Conservation (phyloP, 2,797 vertebrate species). For the Peromyscus aztecus region DNA sequence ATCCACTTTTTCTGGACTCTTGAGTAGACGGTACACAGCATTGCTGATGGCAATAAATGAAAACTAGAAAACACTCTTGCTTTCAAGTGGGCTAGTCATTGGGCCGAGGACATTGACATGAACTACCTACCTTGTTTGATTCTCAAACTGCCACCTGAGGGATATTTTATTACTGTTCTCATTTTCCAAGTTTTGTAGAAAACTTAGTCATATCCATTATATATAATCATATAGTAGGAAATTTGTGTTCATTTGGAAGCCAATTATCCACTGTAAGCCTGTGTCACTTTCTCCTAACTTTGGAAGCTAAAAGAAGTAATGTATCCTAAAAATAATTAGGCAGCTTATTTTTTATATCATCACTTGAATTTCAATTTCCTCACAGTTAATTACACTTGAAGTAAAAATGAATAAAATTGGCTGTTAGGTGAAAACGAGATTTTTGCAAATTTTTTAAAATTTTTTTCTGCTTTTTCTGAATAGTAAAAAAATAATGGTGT, state of each 20-base stretch:
- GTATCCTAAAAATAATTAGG: conserved; percentile 50
- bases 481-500: background rate
- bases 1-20: background rate
- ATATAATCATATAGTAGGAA: background rate
- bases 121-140: background rate
- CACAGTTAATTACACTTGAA: conserved; percentile 28
- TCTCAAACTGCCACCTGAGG: background rate
- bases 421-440: background rate
- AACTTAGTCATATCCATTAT: background rate
- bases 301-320: background rate
- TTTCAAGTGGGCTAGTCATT: background rate
- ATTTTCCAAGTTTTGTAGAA: background rate
- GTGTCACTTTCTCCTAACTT: background rate
- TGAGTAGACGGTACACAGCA: background rate
- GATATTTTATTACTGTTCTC: background rate
- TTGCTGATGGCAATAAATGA: background rate
- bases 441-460: background rate
- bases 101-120: background rate
- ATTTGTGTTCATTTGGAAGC: background rate
- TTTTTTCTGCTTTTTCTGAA: background rate
- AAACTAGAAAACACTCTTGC: background rate
- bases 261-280: background rate
- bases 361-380: conserved; percentile 56
- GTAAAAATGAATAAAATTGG: background rate
- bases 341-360: conserved; percentile 30